A percentile compares a stretch with the other conserved stretches of the same genome.
These are phyloP conservation scores for Chiroxiphia lanceolata DNA, from an alignment of 2,797 vertebrate species.

Conservation along the genomic window DNA sequence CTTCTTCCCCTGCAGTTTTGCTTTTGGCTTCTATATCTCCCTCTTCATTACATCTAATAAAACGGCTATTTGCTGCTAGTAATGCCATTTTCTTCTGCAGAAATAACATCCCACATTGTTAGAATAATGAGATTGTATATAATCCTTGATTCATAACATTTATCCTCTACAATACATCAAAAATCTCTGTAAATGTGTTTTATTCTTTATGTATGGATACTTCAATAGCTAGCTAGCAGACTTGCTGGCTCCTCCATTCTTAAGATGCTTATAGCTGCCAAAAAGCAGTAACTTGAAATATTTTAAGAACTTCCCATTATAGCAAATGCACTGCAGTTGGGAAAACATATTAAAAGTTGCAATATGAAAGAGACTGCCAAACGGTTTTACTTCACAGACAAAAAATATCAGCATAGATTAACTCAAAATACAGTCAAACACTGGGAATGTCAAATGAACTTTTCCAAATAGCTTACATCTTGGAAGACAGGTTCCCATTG, in stretches of 20 bases:
- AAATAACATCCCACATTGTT: neutral
- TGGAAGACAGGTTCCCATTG: slow-evolving; percentile 97
- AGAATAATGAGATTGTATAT: neutral
- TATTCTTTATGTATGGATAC: neutral
- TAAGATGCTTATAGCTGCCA: neutral
- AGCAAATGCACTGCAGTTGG: neutral
- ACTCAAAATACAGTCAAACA: neutral
- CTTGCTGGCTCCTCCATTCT: neutral
- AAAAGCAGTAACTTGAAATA: neutral
- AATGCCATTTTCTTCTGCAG: slow-evolving; percentile 92
- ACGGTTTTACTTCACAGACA: neutral
- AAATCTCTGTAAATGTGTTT: neutral
- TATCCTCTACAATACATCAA: neutral
- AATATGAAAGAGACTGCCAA: neutral
- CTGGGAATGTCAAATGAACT: neutral
- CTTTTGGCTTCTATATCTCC: slow-evolving; percentile 92
- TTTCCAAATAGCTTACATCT: slow-evolving; percentile 79
- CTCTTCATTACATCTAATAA: slow-evolving; percentile 92
- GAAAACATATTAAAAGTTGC: neutral
- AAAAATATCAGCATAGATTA: neutral
- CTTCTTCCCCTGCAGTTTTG: slow-evolving; percentile 89
- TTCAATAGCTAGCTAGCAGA: neutral
- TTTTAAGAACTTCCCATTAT: neutral
- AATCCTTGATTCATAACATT: neutral
- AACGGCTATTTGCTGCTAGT: slow-evolving; percentile 92